These are phyloP conservation scores for Falco concolor DNA, from an alignment of 2,797 vertebrate species.

Conservation along the genomic window DNA sequence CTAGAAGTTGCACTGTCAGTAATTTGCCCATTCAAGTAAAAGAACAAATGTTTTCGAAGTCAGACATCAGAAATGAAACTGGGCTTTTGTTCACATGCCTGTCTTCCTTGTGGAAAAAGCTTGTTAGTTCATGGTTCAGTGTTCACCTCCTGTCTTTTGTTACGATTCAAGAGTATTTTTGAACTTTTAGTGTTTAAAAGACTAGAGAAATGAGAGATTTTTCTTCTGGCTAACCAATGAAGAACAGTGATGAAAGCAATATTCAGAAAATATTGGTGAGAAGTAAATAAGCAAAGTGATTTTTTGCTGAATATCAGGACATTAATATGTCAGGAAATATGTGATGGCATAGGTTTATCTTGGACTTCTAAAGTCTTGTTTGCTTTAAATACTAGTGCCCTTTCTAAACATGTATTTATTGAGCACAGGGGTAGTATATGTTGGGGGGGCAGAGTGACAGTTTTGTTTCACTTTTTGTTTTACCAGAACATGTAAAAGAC, in stretches of 20 bases:
- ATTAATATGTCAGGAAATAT: neutral
- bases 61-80: neutral
- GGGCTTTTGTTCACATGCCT: neutral
- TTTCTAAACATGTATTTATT: neutral
- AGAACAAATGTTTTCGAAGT: neutral
- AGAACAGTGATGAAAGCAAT: neutral
- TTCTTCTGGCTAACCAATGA: neutral
- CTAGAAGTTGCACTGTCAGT: neutral
- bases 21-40: neutral
- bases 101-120: neutral
- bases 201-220: neutral
- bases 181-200: neutral
- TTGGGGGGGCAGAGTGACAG: no score
- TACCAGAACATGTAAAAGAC: neutral
- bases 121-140: neutral
- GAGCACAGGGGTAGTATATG: neutral
- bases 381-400: neutral
- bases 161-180: neutral
- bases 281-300: neutral
- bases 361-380: neutral
- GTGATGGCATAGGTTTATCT: neutral
- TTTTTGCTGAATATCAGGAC: neutral
- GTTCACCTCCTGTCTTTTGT: neutral
- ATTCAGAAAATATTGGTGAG: rapidly evolving
- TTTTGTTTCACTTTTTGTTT: neutral